These are phyloP conservation scores for Streblospio benedicti DNA, from an alignment of 1,140 invertebrate species.

Conservation along the genomic window DNA sequence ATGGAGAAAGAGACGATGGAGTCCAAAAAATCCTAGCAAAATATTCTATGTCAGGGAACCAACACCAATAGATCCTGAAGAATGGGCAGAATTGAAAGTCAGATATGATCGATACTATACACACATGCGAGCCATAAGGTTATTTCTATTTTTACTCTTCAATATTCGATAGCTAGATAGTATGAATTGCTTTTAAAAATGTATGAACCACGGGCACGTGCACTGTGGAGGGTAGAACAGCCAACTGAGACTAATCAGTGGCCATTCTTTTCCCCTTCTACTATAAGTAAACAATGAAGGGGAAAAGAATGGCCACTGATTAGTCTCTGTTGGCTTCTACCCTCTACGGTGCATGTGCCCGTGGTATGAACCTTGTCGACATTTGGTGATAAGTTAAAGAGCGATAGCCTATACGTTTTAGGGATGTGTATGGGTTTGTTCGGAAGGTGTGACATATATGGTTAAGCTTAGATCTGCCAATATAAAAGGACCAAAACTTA, in stretches of 20 bases:
- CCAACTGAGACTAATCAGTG: background rate
- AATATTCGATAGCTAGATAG: background rate
- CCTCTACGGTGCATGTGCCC: too few relatives aligned
- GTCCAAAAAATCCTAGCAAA: conserved; percentile 3
- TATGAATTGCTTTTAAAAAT: background rate
- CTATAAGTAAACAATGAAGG: background rate
- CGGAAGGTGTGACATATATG: too few relatives aligned
- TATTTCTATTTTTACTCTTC: background rate
- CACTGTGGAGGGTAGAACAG: background rate
- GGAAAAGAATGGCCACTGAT: background rate
- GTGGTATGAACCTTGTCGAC: background rate
- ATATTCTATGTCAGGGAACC: conserved; percentile 2
- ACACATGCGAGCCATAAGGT: background rate
- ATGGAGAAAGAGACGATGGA: conserved; percentile 10
- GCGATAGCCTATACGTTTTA: too few relatives aligned
- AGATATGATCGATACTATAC: background rate
- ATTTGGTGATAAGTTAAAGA: too few relatives aligned
- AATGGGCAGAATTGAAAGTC: background rate
- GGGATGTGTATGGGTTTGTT: too few relatives aligned
- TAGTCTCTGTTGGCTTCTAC: too few relatives aligned
- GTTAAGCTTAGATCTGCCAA: too few relatives aligned
- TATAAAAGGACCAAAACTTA: too few relatives aligned
- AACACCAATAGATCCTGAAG: conserved; percentile 1
- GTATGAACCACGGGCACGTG: background rate
- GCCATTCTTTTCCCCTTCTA: background rate